Conservation (phyloP, 2,888 invertebrate species). For the Volucella inanis region DNA sequence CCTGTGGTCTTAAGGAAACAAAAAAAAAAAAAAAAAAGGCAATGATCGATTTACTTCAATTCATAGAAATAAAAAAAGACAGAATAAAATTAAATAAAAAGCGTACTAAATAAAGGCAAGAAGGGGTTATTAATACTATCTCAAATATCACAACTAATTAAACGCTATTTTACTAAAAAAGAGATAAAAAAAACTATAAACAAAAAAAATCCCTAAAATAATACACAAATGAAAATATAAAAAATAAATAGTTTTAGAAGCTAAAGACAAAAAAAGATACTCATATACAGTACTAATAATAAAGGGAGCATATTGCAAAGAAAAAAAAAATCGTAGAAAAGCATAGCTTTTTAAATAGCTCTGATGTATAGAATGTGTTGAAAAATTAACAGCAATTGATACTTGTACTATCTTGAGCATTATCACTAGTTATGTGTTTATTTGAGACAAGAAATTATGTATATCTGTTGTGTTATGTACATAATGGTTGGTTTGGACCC, state of each 20-base stretch:
- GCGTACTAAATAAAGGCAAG: constrained; percentile 25
- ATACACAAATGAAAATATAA: constrained; percentile 57
- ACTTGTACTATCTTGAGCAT: no score
- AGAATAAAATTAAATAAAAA: constrained; percentile 29
- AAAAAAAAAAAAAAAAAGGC: constrained; percentile 17
- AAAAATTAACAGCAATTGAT: no score
- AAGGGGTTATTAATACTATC: constrained; percentile 36
- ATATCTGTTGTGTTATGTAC: no score
- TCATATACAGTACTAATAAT: constrained; percentile 64
- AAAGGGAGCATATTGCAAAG: constrained; percentile 21
- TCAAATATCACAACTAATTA: constrained; percentile 58
- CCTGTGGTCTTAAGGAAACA: constrained; percentile 26
- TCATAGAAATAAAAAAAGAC: constrained; percentile 20
- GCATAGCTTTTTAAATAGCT: constrained; percentile 28
- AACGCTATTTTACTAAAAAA: constrained; percentile 29
- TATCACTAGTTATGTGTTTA: no score
- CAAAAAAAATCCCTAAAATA: constrained; percentile 63
- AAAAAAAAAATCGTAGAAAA: constrained; percentile 48
- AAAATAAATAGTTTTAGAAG: constrained; percentile 55
- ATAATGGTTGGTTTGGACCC: not conserved
- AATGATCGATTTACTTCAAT: constrained; percentile 24
- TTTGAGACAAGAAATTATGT: no score
- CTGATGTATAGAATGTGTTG: no score
- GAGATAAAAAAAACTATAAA: constrained; percentile 23
- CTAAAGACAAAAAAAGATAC: constrained; percentile 48